Base-by-base conservation (phyloP, 2,113 vertebrate species). In the Salvelinus namaycush region DNA sequence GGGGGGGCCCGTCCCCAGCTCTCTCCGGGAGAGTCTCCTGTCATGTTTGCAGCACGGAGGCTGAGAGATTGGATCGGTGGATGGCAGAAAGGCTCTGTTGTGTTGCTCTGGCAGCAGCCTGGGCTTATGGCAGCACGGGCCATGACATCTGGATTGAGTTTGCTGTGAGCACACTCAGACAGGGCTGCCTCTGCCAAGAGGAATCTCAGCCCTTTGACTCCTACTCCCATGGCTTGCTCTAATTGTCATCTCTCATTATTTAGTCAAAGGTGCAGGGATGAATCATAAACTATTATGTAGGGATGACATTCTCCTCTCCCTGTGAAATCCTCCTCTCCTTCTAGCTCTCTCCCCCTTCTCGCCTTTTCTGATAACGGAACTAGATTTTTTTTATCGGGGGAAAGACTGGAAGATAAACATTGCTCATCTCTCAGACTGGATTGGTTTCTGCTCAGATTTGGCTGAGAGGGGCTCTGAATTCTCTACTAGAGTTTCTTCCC, bases 101-200 rank as follows among this genome's bases (percentile, higher is more conserved):
- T 85, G 86, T 77, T 79, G 84, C 89, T 85, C 70, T 81, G 89
- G 85, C 86, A 76, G 83, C 9, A 54, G 76, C 80, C 74, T 75
- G 51, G 22, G 12, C 0, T 54, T 0, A 76, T 89, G 86, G 89
- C 88, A 86, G 88, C 83, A 24, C 57, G 75, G 73, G 80, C 72
- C 74, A 74, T 62, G 76, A 94, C 94, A 95, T 95, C 94, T 94
- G 93, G 87, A 94, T 91, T 84, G 87, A 90, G 87, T 95, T 95
- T 94, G 89, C 88, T 74, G 80, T 75, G 80, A 91, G 89, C 85
- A 60, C 82, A 83, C 86, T 89, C 89, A 79, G 82, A 90, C 86
- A 79, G 87, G 84, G 86, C 82, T 12, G 62, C 73, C 88, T 92
- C 85, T 88, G 90, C 91, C 91, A 89, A 90, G 80, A 88, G 83